A percentile compares a stretch with the other conserved stretches of the same genome.
These are phyloP conservation scores for Hirtodrosophila cameraria DNA, from an alignment of 2,888 invertebrate genomes.

Conservation along the genomic window DNA sequence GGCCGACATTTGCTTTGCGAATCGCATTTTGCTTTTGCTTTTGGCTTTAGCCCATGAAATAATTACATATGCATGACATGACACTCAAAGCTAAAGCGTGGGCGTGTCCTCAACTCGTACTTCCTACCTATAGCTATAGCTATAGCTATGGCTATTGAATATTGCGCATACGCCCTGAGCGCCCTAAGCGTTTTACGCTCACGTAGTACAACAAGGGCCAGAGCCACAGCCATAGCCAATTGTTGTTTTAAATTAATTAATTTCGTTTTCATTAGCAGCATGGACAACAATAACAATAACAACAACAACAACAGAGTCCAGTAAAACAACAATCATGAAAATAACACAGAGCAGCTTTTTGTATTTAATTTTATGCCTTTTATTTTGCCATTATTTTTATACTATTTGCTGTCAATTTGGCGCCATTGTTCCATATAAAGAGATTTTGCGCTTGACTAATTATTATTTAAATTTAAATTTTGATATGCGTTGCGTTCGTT, in stretches of 20 bases:
- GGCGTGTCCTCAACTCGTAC: slow-evolving; percentile 58
- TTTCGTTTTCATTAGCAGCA: slow-evolving; percentile 69
- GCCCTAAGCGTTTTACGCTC: slow-evolving; percentile 31
- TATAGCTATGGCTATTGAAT: slow-evolving; percentile 33
- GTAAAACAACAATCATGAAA: background rate
- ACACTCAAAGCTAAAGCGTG: slow-evolving; percentile 59
- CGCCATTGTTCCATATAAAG: slow-evolving; percentile 65
- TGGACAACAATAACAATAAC: slow-evolving; percentile 9
- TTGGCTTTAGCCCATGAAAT: slow-evolving; percentile 65
- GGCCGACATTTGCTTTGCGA: slow-evolving; percentile 59
- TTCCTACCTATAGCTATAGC: slow-evolving; percentile 14
- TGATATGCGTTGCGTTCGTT: slow-evolving; percentile 49
- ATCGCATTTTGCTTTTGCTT: slow-evolving; percentile 38
- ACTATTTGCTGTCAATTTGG: slow-evolving; percentile 64
- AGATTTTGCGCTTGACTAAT: slow-evolving; percentile 72
- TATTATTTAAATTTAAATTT: slow-evolving; percentile 79
- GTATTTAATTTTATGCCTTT: slow-evolving; percentile 66
- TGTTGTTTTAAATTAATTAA: slow-evolving; percentile 76
- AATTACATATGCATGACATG: slow-evolving; percentile 76
- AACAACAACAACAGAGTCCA: slow-evolving; percentile 6
- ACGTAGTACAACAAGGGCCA: slow-evolving; percentile 22
- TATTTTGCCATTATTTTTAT: slow-evolving; percentile 67
- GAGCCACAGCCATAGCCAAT: slow-evolving; percentile 44
- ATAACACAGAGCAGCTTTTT: slow-evolving; percentile 39
- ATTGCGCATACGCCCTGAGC: slow-evolving; percentile 56